Evolutionary conservation across 1,140 invertebrate species (phyloP), one percentile per base, ranked within the genome.

Genomic region (Akabosia matsudoensis): DNA sequence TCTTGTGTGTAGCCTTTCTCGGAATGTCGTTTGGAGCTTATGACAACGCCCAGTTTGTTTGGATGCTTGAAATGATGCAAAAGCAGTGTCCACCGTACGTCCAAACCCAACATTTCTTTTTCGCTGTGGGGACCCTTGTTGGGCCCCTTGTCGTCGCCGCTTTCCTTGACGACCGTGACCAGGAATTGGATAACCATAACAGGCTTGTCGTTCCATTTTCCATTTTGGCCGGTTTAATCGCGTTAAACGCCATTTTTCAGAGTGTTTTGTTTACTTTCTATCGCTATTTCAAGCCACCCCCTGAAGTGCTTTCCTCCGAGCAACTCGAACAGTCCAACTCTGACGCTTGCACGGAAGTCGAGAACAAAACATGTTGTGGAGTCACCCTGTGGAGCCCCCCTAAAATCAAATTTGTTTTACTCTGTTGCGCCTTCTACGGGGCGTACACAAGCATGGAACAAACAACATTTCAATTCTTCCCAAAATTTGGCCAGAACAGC

Each of bases 61-160:
- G 77, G 77, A 75, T 78, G 37, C 22, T 78, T 28, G 76, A 78
- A 71, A 74, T 78, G 64, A 75, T 74, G 76, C 74, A 74, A 24
- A 67, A 52, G 3, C 28, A 74, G 14, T 64, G 73, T 16, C 31
- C 28, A 16, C 73, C 61, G 7, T 78, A 74, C 34, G 45, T 78
- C 31, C 76, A 78, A 72, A 22, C 24, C 45, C 73, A 74, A 61
- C 72, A 78, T 33, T 78, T 78, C 30, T 70, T 51, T 37, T 78
- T 28, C 33, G 76, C 76, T 13, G 1, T 75, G 24, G 61, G 61
- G 3, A 30, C 61, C 1, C 28, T 30, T 30, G 28, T 67, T 10
- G 61, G 61, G 31, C 31, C 61, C 13, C 10, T 67, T 2, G 31
- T 67, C 31, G 31, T 67, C 26, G 61, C 61, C 4, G 26, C 61